A percentile compares a stretch with the other conserved stretches of the same genome.
Conservation (phyloP, 2,888 invertebrate species). For the Dermolepida albohirtum region DNA sequence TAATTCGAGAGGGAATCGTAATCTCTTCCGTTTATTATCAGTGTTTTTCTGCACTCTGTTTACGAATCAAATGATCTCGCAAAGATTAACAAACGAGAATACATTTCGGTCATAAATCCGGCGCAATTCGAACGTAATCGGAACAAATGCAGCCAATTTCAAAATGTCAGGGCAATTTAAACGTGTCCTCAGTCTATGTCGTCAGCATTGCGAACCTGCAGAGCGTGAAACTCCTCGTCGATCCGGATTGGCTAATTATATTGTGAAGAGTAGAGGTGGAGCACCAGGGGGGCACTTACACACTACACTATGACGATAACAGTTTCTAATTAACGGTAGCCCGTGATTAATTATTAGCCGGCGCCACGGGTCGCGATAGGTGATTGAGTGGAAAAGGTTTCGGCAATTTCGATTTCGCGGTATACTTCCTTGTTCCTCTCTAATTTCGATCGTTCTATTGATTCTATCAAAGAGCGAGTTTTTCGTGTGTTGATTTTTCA, state of each 20-base stretch:
- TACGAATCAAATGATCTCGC: background rate
- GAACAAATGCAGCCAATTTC: conserved; percentile 56
- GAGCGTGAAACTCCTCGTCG: conserved; percentile 42
- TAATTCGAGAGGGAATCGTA: conserved; percentile 9
- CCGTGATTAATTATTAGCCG: too few species aligned
- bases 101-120: conserved; percentile 49
- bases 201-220: conserved; percentile 41
- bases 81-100: conserved; percentile 24
- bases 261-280: conserved; percentile 2
- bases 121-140: conserved; percentile 52
- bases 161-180: conserved; percentile 53
- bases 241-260: conserved; percentile 36
- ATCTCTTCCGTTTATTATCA: background rate
- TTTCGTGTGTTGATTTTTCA: too few species aligned
- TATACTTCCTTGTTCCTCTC: too few species aligned
- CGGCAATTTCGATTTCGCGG: too few species aligned
- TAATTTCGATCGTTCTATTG: too few species aligned
- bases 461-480: too few species aligned
- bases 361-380: too few species aligned
- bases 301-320: too few species aligned
- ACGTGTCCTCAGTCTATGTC: conserved; percentile 51
- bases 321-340: too few species aligned
- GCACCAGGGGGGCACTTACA: background rate
- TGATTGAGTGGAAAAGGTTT: too few species aligned
- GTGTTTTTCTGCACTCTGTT: background rate